Evolutionary conservation across 2,797 vertebrate genomes (phyloP), one percentile per base, ranked within the genome.

Genomic region (Enteromius thamalakanensis): DNA sequence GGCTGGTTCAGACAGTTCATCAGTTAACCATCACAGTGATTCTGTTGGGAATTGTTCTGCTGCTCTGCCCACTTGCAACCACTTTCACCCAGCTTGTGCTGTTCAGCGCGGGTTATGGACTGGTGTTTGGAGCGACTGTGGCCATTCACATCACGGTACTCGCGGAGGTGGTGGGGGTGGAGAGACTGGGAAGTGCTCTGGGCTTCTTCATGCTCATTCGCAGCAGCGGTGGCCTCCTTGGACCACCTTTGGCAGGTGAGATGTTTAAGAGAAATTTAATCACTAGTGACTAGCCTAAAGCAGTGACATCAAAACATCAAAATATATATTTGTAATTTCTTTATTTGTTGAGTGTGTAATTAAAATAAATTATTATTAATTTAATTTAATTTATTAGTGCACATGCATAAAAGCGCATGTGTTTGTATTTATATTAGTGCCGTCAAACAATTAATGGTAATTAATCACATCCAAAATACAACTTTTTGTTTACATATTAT

Each of bases 121-220:
- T 95, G 76, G 91, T 89, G 71, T 95, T 89, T 1, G 93, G 95
- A 0, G 93, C 92, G 3, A 93, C 92, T 0, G 94, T 95, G 0
- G 85, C 93, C n/a, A 83, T 95, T 86, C 94, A 94, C 88, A 94
- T 96, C 88, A 95, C 94, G 0, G 93, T 93, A 68, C 90, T 95
- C 53, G 91, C 91, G 7, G 94, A 95, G 84, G 79, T 95, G 8
- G 94, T 95, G 45, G 94, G 93, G 1, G 89, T 93, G 79, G 83
- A 90, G 37, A 85, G 90, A 88, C 91, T 96, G 4, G 93, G 94
- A 67, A 95, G 93, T 1, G 92, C 93, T 0, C 88, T 95, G 62
- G 94, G 93, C 10, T 94, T 95, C 89, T 95, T 94, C 90, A 94
- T 95, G 94, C 90, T 96, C 42, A 93, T 96, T 77, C 90, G 92